These are phyloP conservation scores for Silurus glanis DNA, from an alignment of 2,113 vertebrate species.

Conservation along the genomic window DNA sequence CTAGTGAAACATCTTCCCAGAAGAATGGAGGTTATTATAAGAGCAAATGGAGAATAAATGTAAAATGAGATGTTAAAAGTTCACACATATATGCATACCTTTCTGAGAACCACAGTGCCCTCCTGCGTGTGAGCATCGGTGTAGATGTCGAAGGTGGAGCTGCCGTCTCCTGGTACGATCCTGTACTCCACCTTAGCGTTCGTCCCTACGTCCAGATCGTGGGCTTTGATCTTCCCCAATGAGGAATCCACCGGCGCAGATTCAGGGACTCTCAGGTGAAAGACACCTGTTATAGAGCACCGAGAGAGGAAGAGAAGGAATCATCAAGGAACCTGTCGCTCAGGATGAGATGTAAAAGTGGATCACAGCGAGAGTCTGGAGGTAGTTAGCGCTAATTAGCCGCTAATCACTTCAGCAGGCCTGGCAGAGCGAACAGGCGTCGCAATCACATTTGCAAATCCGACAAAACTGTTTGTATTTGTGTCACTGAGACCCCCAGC, in stretches of 20 bases:
- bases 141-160: constrained; percentile 85
- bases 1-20: no score
- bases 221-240: constrained; percentile 86
- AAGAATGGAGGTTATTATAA: no score
- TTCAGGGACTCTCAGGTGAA: constrained; percentile 87
- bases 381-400: constrained; percentile 40
- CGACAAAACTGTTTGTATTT: constrained; percentile 38
- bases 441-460: constrained; percentile 46
- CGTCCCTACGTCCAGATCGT: constrained; percentile 83
- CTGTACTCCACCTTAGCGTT: constrained; percentile 89
- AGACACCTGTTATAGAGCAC: constrained; percentile 76
- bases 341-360: constrained; percentile 46
- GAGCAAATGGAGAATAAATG: no score
- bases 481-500: background rate
- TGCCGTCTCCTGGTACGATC: constrained; percentile 88
- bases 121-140: constrained; percentile 83
- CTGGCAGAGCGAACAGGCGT: constrained; percentile 1
- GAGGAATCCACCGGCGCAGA: constrained; percentile 79
- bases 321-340: constrained; percentile 44
- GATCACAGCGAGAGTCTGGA: constrained; percentile 16
- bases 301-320: background rate
- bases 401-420: constrained; percentile 40
- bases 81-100: constrained; percentile 70
- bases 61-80: no score
- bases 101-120: constrained; percentile 84